Conservation (phyloP, 2,797 vertebrate species). For the Spea hammondii region DNA sequence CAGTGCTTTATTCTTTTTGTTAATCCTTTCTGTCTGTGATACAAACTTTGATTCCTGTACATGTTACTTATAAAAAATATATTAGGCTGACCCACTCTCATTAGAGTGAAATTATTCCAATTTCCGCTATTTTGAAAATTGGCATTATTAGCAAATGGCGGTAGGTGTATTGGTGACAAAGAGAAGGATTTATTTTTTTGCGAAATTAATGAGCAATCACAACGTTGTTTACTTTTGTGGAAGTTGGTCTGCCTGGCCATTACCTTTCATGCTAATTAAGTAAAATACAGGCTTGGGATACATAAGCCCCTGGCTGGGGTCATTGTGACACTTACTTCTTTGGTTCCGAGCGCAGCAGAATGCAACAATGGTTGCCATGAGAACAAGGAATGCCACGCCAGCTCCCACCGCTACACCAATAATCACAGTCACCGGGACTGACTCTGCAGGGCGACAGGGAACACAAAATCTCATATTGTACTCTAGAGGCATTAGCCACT, state of each 20-base stretch:
- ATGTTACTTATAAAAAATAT: background rate
- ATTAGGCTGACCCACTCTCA: background rate
- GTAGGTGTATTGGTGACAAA: background rate
- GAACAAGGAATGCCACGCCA: slow-evolving; percentile 91
- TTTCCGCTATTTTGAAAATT: background rate
- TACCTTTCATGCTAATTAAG: background rate
- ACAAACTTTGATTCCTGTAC: background rate
- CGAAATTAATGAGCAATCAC: background rate
- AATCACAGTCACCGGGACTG: slow-evolving; percentile 94
- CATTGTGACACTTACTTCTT: slow-evolving; percentile 82
- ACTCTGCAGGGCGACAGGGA: slow-evolving; percentile 75
- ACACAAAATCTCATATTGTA: slow-evolving; percentile 25
- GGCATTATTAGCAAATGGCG: background rate
- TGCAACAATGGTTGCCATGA: slow-evolving; percentile 95
- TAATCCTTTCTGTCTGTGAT: background rate
- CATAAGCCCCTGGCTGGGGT: background rate
- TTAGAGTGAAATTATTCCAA: background rate
- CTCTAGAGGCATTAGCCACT: too few relatives aligned
- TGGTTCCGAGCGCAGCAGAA: slow-evolving; percentile 97
- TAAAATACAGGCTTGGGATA: background rate
- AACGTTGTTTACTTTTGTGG: background rate
- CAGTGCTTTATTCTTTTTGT: background rate
- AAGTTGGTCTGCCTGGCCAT: background rate
- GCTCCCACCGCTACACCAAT: slow-evolving; percentile 96
- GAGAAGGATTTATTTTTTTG: background rate